Base-by-base conservation (phyloP, 2,113 vertebrate genomes). In the Heloderma charlesbogerti region DNA sequence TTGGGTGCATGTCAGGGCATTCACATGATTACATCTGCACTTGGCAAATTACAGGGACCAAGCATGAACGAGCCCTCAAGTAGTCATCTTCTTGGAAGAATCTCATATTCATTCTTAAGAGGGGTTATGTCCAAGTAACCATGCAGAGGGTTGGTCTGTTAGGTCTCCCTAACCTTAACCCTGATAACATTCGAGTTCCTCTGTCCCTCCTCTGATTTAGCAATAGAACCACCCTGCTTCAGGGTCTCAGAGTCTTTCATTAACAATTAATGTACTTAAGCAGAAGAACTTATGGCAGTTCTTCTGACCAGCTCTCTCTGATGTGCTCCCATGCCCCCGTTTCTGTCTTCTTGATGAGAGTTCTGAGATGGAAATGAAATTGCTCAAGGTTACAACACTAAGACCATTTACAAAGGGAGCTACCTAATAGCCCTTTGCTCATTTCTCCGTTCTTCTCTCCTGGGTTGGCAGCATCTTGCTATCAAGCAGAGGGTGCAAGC, bases 401-500 rank as follows among this genome's bases (percentile, higher is more conserved):
- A 77, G 29, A 8, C 72, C 27, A 6, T 4, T 20, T 40, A 25
- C 34, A 54, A 51, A 45, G 87, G 80, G 83, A 94, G 74, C 22
- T 82, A 43, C n/a, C 3, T 29, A 40, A 75, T 87, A 79, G 18
- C 69, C 40, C 77, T 74, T 80, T 54, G 74, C n/a, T 8, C 57
- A 43, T 22, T 57, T 75, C 48, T 43, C 25, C n/a, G 60, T 84
- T 63, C 3, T 69, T 48, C 79, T 69, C n/a, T 84, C 48, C 4
- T 66, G 63, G 81, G 40, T 92, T 43, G 93, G 79, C 71, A 92
- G 6, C 67, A 82, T 22, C 60, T 77, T 79, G 34, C 37, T 37
- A 54, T 86, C 89, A 48, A 1, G 37, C 82, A 66, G 77, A 54
- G 13, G 6, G 8, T 63, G n/a, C 7, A 0, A 0, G 37, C 16